Base-by-base conservation (phyloP, 2,797 vertebrate species). In the Xiphophorus birchmanni region DNA sequence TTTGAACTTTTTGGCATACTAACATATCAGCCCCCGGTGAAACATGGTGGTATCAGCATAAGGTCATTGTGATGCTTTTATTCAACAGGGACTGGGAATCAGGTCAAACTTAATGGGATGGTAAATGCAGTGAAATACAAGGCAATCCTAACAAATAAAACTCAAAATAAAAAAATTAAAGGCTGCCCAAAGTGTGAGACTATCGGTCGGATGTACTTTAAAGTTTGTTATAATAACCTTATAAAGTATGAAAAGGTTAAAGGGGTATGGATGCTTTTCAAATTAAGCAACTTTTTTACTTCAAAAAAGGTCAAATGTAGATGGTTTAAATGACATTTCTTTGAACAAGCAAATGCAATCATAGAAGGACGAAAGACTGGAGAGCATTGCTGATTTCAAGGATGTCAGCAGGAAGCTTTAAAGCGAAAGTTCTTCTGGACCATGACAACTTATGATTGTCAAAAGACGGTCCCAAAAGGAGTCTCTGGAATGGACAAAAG, bases 351-450 rank as follows among this genome's bases (percentile, higher is more conserved):
- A 90, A 93, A 91, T 76, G 82, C 78, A 85, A 88, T 50, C 73
- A 84, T 73, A 86, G 82, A 83, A 73, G 50, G 73, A 73, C 52
- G 18, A 56, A 56, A 44, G 74, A 72, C 76, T 29, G 80, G 80
- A 78, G 91, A 90, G 78, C 76, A 71, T 71, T 88, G 82, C 87
- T 93, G 91, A 92, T 91, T 86, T 86, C 83, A 91, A 87, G 87
- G 87, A 84, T 88, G 83, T 86, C 83, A 80, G 86, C 84, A 93
- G 92, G 89, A 89, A 82, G 92, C 85, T 94, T 93, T 94, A 80
- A 78, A 80, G 84, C 18, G 29, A 93, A 86, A 84, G 89, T 82
- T 91, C 90, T 90, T 85, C 75, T 72, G 86, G 87, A 72, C 82
- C 88, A 7, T n/a, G 69, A n/a, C 26, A 13, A 72, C 26, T 45